These are phyloP conservation scores for Hyalella azteca DNA, from an alignment of 2,888 invertebrate genomes.

Conservation along the genomic window DNA sequence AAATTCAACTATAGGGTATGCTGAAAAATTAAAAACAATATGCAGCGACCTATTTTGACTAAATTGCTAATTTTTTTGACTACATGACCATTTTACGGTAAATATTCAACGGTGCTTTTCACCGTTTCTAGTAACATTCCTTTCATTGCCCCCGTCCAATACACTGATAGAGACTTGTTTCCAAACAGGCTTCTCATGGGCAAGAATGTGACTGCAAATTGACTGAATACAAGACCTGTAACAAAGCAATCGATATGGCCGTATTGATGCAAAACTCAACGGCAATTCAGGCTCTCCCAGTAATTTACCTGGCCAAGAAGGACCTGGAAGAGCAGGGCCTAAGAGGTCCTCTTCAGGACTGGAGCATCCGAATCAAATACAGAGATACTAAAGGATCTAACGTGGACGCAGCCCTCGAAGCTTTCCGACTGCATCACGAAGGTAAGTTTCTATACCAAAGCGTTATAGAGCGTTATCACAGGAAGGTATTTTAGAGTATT, in stretches of 20 bases:
- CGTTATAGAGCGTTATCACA: too few species aligned
- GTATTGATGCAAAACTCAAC: background rate
- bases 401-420: slow-evolving; percentile 11
- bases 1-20: too few species aligned
- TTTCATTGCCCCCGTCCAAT: too few species aligned
- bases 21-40: too few species aligned
- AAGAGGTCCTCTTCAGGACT: slow-evolving; percentile 1
- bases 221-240: background rate
- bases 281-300: background rate
- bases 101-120: too few species aligned
- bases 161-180: too few species aligned
- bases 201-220: background rate
- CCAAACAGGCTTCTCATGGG: background rate
- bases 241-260: slow-evolving; percentile 1
- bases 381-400: slow-evolving; percentile 9
- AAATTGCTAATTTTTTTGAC: too few species aligned
- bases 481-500: too few species aligned
- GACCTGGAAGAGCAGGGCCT: slow-evolving; percentile 31
- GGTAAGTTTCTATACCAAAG: too few species aligned
- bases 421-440: background rate
- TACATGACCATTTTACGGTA: too few species aligned
- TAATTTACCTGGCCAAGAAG: slow-evolving; percentile 34
- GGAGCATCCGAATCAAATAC: slow-evolving; percentile 20
- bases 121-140: too few species aligned
- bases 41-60: too few species aligned